Conservation (phyloP, 2,888 invertebrate genomes). For the Drosophila flavopinicola region DNA sequence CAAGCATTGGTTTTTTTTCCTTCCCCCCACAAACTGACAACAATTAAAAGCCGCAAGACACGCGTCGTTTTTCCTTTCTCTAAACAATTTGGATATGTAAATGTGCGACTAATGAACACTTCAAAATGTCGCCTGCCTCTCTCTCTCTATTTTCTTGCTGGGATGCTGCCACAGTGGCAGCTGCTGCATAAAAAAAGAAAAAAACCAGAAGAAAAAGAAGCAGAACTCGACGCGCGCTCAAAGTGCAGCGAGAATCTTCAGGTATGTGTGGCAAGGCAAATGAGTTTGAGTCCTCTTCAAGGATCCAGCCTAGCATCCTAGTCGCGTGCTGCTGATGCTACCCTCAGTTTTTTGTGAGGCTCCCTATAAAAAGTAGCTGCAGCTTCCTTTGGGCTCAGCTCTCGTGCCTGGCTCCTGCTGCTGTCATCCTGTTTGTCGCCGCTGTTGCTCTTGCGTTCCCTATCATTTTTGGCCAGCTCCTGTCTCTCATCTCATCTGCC, state of each 20-base stretch:
- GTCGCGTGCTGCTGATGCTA: conserved; percentile 61
- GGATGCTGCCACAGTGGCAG: conserved; percentile 60
- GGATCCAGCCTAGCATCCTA: conserved; percentile 39
- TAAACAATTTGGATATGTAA: conserved; percentile 81
- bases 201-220: conserved; percentile 23
- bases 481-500: conserved; percentile 52
- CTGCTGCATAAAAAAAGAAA: conserved; percentile 54
- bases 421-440: conserved; percentile 43
- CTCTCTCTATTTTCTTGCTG: conserved; percentile 3
- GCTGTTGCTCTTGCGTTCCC: conserved; percentile 52
- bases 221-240: conserved; percentile 41
- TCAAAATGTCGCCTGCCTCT: conserved; percentile 63
- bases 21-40: conserved; percentile 47
- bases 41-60: conserved; percentile 79
- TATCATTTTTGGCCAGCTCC: conserved; percentile 53
- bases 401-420: conserved; percentile 62
- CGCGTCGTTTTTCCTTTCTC: conserved; percentile 34
- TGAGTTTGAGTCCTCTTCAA: conserved; percentile 33
- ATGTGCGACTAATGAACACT: conserved; percentile 83
- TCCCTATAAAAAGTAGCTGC: conserved; percentile 43
- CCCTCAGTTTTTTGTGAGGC: conserved; percentile 64
- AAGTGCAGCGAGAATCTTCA: conserved; percentile 60
- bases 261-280: conserved; percentile 50
- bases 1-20: conserved; percentile 7
- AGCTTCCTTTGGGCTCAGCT: conserved; percentile 49